Conservation (phyloP, 2,113 vertebrate genomes). For the Orientallactaga bullata region DNA sequence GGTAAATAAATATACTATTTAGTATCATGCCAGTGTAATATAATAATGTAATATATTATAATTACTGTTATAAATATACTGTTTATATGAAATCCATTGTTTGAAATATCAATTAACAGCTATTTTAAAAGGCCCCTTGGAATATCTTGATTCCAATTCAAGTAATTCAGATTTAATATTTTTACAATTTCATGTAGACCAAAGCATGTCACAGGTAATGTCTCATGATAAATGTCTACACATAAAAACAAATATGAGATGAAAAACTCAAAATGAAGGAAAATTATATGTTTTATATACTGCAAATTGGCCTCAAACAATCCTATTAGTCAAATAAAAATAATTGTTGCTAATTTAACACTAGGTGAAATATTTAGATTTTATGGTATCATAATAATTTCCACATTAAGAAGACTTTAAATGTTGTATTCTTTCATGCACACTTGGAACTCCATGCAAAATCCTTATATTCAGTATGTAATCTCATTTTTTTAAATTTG, state of each 20-base stretch:
- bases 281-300: neutral
- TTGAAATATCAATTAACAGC: neutral
- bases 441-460: neutral
- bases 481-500: neutral
- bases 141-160: neutral
- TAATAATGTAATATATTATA: neutral
- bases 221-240: neutral
- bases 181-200: neutral
- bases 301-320: neutral
- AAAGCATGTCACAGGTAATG: neutral
- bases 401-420: neutral
- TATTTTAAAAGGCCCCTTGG: neutral
- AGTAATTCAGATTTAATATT: neutral
- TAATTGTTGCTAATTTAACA: neutral
- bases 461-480: neutral
- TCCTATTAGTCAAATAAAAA: neutral
- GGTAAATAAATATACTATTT: too few relatives aligned
- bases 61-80: neutral
- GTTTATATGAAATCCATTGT: neutral
- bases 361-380: slow-evolving; percentile 28
- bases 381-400: neutral
- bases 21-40: neutral
- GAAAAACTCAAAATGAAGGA: neutral
- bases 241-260: neutral
- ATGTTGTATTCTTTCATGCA: neutral